These are phyloP conservation scores for Sarcophaga caerulescens DNA, from an alignment of 2,888 invertebrate species.

Conservation along the genomic window DNA sequence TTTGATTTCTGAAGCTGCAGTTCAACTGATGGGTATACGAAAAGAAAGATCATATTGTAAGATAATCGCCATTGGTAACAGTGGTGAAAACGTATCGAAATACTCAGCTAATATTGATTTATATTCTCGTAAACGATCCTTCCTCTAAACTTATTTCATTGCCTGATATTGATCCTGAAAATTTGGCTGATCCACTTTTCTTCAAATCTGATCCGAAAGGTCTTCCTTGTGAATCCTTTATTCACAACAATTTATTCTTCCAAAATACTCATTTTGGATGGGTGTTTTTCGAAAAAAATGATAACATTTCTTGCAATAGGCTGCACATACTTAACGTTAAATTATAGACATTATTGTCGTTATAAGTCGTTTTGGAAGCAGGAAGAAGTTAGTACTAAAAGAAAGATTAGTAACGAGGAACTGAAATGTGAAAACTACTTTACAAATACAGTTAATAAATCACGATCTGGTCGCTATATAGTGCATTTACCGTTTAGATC, in stretches of 20 bases:
- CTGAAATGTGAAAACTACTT: slow-evolving; percentile 39
- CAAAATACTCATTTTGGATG: slow-evolving; percentile 55
- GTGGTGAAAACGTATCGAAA: too few species aligned
- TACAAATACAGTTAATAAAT: slow-evolving; percentile 12
- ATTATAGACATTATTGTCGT: too few species aligned
- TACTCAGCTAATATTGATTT: too few species aligned
- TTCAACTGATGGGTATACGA: background rate
- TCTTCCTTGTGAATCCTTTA: slow-evolving; percentile 29
- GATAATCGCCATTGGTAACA: too few species aligned
- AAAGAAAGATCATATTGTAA: too few species aligned
- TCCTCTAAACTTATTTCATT: too few species aligned
- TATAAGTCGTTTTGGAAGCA: slow-evolving; percentile 30
- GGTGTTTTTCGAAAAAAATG: slow-evolving; percentile 7
- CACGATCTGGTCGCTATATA: slow-evolving; percentile 37
- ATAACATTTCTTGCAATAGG: too few species aligned
- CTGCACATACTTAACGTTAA: too few species aligned
- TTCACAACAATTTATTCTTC: slow-evolving; percentile 45
- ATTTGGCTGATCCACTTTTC: too few species aligned
- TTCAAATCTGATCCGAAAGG: slow-evolving; percentile 27
- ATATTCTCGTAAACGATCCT: too few species aligned
- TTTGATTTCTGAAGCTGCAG: slow-evolving; percentile 1
- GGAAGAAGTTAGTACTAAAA: slow-evolving; percentile 12
- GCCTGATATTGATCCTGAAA: too few species aligned
- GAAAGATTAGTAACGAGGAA: slow-evolving; percentile 17
- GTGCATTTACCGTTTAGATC: slow-evolving; percentile 47